phyloP scores from a whole-genome alignment of 2,888 invertebrate genomes.

The Dynastes tityus region DNA sequence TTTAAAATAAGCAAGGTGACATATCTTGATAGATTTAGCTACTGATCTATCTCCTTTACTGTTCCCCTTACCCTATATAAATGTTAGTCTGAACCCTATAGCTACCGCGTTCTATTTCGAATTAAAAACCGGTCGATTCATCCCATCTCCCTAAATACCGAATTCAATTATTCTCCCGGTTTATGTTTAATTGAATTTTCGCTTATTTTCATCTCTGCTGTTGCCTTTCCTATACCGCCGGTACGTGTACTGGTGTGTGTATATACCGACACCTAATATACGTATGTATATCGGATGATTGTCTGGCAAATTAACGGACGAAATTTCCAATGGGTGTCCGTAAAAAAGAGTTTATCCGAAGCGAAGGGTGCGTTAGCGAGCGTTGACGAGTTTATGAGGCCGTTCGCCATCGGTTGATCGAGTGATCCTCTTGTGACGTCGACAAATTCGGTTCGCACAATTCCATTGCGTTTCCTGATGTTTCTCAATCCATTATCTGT shows the following conservation, averaged over 20 bases:
- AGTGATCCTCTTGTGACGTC: not conserved
- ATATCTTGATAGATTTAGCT: too few species aligned
- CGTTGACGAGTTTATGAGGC: not conserved
- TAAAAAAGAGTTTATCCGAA: constrained; percentile 16
- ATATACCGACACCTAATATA: not conserved
- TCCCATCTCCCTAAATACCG: not conserved
- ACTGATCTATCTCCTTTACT: too few species aligned
- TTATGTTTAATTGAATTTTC: constrained; percentile 34
- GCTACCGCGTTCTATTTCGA: not conserved
- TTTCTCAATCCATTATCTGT: too few species aligned
- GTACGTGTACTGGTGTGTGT: not conserved
- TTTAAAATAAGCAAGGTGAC: too few species aligned
- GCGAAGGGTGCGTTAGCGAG: not conserved
- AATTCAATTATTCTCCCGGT: constrained; percentile 4
- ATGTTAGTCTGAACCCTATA: not conserved
- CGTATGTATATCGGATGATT: not conserved
- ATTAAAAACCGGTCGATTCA: not conserved
- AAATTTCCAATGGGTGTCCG: not conserved
- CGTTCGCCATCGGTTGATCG: not conserved
- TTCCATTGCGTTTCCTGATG: too few species aligned
- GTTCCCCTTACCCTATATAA: not conserved
- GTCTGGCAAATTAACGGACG: constrained; percentile 15
- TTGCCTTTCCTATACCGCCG: not conserved
- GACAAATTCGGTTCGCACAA: not conserved
- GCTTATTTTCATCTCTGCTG: not conserved